Evolutionary conservation across 2,797 vertebrate species (phyloP), one percentile per base, ranked within the genome.

Genomic region (Pempheris klunzingeri): DNA sequence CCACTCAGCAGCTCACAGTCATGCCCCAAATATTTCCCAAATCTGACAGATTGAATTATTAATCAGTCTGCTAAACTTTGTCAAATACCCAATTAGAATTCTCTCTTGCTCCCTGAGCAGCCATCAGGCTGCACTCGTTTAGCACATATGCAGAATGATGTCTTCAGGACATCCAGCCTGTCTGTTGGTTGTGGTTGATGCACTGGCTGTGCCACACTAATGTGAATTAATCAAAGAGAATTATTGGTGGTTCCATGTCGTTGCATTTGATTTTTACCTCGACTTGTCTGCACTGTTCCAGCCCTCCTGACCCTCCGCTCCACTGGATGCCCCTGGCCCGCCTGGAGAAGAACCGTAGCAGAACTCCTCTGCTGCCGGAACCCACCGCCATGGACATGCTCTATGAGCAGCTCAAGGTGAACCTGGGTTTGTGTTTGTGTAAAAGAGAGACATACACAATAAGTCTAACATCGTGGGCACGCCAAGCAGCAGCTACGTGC

Each of bases 321-420:
- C 94, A 93, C 78, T 96, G 95, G 95, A 88, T 89, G 24, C 84
- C 94, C 12, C 79, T 95, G 36, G 76, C 80, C 41, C 92, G 88
- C 1, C 84, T 96, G 77, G 93, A 95, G 66, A 93, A 92, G 88
- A 93, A 94, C 86, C 90, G 92, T 53, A 91, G 86, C 82, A 88
- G 91, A 72, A 92, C 91, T 2, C 90, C 91, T 18, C 83, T 94
- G 30, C 90, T 93, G 68, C 93, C 93, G 0, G 94, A 95, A 78
- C 94, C 94, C 74, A 95, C 94, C 0, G 94, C 93, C 65, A 91
- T 95, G 86, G 94, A 96, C 76, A 90, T 88, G 76, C 93, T 95
- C 17, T 94, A 88, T 5, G 91, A 93, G 39, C 90, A 92, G 84
- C 90, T 95, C 43, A 92, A 91, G 94, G 95, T 95, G 64, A 85